Conservation (phyloP, 2,797 vertebrate genomes). For the Alfaro cultratus region DNA sequence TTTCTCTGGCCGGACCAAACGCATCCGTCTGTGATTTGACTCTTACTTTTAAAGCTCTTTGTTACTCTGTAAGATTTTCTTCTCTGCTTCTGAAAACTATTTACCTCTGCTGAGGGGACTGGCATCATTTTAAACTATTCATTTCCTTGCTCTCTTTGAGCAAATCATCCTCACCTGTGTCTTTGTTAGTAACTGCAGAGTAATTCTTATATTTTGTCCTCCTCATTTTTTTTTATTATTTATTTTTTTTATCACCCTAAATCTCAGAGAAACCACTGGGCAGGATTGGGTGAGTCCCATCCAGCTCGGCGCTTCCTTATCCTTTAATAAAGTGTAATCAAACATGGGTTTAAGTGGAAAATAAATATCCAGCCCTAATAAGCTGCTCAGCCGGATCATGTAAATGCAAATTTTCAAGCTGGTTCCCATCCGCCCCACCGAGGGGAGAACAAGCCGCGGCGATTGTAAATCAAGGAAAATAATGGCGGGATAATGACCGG, state of each 20-base stretch:
- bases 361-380: constrained; percentile 99
- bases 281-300: constrained; percentile 87
- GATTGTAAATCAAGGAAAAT: constrained; percentile 97
- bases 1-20: constrained; percentile 18
- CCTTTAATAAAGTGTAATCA: constrained; percentile 98
- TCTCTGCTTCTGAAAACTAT: constrained; percentile 40
- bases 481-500: constrained; percentile 98
- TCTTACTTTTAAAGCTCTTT: constrained; percentile 40
- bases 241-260: constrained; percentile 82
- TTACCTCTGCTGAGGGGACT: constrained; percentile 46
- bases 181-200: constrained; percentile 81
- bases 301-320: constrained; percentile 85
- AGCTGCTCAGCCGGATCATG: constrained; percentile 97
- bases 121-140: constrained; percentile 35
- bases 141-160: constrained; percentile 37
- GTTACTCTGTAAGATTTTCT: constrained; percentile 49
- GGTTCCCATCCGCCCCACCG: constrained; percentile 91
- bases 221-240: constrained; percentile 62
- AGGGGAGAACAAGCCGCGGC: constrained; percentile 87
- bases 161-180: constrained; percentile 54
- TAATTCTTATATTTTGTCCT: constrained; percentile 79
- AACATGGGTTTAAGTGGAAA: constrained; percentile 96
- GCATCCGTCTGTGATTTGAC: constrained; percentile 38
- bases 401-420: constrained; percentile 99
- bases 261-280: constrained; percentile 88